Conservation (phyloP, 2,113 vertebrate genomes). For the Gambusia affinis region DNA sequence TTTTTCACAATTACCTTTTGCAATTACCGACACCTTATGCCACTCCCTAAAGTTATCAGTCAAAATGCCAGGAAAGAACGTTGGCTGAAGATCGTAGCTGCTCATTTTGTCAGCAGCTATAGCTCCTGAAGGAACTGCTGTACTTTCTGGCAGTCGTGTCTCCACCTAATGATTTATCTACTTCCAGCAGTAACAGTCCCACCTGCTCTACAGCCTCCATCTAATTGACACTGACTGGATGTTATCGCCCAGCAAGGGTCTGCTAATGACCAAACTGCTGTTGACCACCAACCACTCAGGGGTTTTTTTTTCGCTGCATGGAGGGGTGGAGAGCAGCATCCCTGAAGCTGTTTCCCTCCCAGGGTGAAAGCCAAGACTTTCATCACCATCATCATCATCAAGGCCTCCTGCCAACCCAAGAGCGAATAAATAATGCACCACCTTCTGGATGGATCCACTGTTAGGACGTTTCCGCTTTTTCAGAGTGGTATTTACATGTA, state of each 20-base stretch:
- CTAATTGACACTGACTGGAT: conserved; percentile 72
- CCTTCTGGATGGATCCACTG: conserved; percentile 67
- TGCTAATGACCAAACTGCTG: conserved; percentile 72
- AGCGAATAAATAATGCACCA: conserved; percentile 78
- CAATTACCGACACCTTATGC: neutral
- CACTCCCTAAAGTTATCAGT: neutral
- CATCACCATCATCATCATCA: conserved; percentile 44
- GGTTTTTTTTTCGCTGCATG: conserved; percentile 14
- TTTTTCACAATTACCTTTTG: neutral
- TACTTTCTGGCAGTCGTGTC: conserved; percentile 31
- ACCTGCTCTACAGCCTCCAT: conserved; percentile 54
- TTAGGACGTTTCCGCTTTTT: conserved; percentile 48
- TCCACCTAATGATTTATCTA: conserved; percentile 55
- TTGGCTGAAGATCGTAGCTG: neutral
- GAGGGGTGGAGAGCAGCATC: conserved; percentile 41
- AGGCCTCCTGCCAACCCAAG: conserved; percentile 65
- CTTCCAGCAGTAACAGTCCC: conserved; percentile 48
- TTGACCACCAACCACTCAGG: conserved; percentile 50
- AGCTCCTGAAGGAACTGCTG: conserved; percentile 21
- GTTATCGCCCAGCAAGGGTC: conserved; percentile 61
- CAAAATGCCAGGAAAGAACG: neutral
- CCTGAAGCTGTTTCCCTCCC: conserved; percentile 56
- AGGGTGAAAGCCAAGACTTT: conserved; percentile 67
- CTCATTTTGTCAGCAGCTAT: conserved; percentile 9
- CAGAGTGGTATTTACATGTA: conserved; percentile 15